Evolutionary conservation across 2,888 invertebrate species (phyloP).

Genomic region (Platycnemis pennipes): DNA sequence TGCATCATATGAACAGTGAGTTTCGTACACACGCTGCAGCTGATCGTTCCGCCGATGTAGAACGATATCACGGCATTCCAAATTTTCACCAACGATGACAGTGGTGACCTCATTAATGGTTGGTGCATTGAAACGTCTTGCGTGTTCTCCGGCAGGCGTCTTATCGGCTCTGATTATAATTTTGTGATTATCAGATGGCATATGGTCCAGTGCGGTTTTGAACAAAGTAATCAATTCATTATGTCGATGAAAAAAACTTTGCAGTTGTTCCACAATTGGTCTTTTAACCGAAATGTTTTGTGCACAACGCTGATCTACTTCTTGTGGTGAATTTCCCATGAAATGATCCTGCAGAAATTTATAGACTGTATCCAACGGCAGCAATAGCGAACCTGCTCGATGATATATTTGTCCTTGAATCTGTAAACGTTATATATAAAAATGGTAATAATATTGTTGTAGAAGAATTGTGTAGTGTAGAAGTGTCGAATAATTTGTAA

Average conservation of each 20-base stretch:
- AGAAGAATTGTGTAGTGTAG: too few species aligned
- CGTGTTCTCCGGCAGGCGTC: conserved; percentile 75
- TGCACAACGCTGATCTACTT: conserved; percentile 70
- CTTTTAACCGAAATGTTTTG: conserved; percentile 72
- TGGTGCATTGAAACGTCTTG: conserved; percentile 76
- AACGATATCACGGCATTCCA: conserved; percentile 75
- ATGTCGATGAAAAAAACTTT: conserved; percentile 74
- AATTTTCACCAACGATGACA: conserved; percentile 76
- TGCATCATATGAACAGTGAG: conserved; percentile 76
- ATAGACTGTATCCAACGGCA: too few species aligned
- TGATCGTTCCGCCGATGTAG: conserved; percentile 73
- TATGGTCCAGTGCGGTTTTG: conserved; percentile 68
- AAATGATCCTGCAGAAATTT: background rate
- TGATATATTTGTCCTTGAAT: too few species aligned
- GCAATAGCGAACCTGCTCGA: too few species aligned
- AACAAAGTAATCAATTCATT: conserved; percentile 71
- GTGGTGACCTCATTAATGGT: conserved; percentile 77
- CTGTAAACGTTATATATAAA: too few species aligned
- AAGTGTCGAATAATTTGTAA: too few species aligned
- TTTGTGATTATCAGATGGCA: conserved; percentile 76
- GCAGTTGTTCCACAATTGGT: conserved; percentile 74
- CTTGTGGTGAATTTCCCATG: background rate
- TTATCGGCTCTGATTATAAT: conserved; percentile 76
- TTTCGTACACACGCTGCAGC: conserved; percentile 75
- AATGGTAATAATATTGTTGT: background rate